Evolutionary conservation across 2,797 vertebrate genomes (phyloP).

Genomic region (Hemibagrus guttatus): DNA sequence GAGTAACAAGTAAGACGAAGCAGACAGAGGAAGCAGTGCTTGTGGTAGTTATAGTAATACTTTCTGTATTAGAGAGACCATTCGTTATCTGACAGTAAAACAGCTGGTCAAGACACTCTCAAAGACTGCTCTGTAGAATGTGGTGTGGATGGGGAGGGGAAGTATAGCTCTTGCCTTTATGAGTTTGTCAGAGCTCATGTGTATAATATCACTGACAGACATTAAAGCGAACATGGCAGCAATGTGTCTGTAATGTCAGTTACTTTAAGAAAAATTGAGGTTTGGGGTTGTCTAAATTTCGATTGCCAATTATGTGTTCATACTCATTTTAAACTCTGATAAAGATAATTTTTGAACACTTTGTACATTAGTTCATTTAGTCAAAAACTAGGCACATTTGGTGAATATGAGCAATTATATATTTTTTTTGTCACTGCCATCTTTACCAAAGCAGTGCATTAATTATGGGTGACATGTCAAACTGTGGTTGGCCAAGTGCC

Average conservation of each 20-base stretch:
- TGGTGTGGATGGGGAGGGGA: background rate
- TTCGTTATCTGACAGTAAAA: background rate
- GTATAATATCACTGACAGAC: too few relatives aligned
- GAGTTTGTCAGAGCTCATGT: background rate
- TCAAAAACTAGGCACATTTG: background rate
- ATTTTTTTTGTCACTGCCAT: background rate
- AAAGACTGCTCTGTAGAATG: background rate
- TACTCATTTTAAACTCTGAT: background rate
- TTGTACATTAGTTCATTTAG: background rate
- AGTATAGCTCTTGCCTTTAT: background rate
- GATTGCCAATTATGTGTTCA: background rate
- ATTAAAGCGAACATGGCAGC: background rate
- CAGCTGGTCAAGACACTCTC: background rate
- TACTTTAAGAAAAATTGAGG: background rate
- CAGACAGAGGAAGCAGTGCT: background rate
- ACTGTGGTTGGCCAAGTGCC: background rate
- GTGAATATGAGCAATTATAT: background rate
- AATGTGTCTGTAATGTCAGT: background rate
- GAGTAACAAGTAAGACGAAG: too few relatives aligned
- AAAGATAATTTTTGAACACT: background rate
- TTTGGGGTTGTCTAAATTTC: background rate
- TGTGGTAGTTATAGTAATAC: background rate
- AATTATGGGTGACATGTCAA: background rate
- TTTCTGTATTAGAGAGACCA: background rate
- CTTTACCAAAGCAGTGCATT: background rate